These are phyloP conservation scores for Tyrophagus putrescentiae DNA, from an alignment of 1,140 invertebrate genomes.

Conservation along the genomic window DNA sequence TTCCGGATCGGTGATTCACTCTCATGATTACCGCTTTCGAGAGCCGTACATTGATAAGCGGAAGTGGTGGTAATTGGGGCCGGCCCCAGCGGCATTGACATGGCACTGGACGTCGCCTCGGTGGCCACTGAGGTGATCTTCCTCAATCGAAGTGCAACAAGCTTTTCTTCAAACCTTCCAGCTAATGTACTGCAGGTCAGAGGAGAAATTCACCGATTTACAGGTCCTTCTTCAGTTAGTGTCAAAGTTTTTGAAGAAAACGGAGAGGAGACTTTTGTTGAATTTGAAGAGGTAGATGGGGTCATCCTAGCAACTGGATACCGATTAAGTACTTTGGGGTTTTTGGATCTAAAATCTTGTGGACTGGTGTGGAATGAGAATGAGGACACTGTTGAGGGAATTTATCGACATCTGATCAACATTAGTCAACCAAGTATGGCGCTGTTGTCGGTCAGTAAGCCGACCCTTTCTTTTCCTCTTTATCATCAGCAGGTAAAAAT, in stretches of 20 bases:
- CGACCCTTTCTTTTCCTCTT: constrained; percentile 62
- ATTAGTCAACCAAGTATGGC: constrained; percentile 57
- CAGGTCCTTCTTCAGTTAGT: neutral
- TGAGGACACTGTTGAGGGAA: constrained; percentile 56
- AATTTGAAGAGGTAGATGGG: constrained; percentile 29
- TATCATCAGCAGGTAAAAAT: constrained; percentile 77
- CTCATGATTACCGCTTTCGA: constrained; percentile 64
- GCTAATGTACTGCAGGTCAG: constrained; percentile 21
- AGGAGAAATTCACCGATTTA: constrained; percentile 17
- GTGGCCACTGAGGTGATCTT: constrained; percentile 38
- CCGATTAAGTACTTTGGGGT: constrained; percentile 32
- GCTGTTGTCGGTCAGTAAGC: constrained; percentile 63
- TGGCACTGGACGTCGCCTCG: constrained; percentile 56
- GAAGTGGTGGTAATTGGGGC: constrained; percentile 67
- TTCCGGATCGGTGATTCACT: constrained; percentile 55
- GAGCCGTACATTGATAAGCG: constrained; percentile 45
- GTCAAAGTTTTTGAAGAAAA: too few species aligned
- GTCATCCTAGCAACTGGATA: constrained; percentile 39
- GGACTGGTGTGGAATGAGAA: constrained; percentile 45
- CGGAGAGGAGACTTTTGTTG: constrained; percentile 20
- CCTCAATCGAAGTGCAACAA: neutral
- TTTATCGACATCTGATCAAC: constrained; percentile 73
- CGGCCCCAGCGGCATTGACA: constrained; percentile 68
- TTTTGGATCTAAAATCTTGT: constrained; percentile 28
- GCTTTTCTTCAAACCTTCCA: constrained; percentile 16